Conservation (phyloP, 1,140 invertebrate genomes). For the Camponotus floridanus region DNA sequence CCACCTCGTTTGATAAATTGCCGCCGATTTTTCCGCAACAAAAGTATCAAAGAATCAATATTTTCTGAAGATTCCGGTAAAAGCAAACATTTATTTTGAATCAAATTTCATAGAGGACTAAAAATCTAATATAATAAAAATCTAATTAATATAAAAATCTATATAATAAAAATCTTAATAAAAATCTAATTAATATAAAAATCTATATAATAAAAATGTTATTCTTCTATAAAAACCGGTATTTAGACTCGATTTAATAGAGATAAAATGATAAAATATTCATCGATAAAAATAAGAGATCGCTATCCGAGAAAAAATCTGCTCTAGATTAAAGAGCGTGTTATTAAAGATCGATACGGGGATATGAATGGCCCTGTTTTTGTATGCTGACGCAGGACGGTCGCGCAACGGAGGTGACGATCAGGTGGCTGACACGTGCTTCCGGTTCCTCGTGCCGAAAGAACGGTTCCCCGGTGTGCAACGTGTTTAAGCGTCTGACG, state of each 20-base stretch:
- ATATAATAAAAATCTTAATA: too few relatives aligned
- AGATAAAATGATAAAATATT: not conserved
- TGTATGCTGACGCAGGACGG: conserved; percentile 17
- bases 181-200: too few relatives aligned
- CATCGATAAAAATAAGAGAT: not conserved
- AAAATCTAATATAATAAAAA: too few relatives aligned
- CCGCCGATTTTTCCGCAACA: not conserved
- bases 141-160: too few relatives aligned
- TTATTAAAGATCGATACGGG: conserved; percentile 27
- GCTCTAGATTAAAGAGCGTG: not conserved
- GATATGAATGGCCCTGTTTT: conserved; percentile 23
- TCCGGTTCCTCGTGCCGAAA: conserved; percentile 67
- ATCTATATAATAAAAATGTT: too few relatives aligned
- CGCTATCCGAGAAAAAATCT: not conserved
- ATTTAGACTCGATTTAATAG: too few relatives aligned
- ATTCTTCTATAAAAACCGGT: too few relatives aligned
- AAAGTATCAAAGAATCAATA: not conserved
- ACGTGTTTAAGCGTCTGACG: conserved; percentile 37
- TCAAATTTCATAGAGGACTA: not conserved
- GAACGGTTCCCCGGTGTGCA: conserved; percentile 42
- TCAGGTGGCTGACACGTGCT: conserved; percentile 67
- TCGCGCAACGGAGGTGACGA: conserved; percentile 49
- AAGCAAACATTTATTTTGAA: not conserved
- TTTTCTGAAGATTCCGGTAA: not conserved
- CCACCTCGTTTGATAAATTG: not conserved